Conservation (phyloP, 1,140 invertebrate species). For the Drosophila jambulina region DNA sequence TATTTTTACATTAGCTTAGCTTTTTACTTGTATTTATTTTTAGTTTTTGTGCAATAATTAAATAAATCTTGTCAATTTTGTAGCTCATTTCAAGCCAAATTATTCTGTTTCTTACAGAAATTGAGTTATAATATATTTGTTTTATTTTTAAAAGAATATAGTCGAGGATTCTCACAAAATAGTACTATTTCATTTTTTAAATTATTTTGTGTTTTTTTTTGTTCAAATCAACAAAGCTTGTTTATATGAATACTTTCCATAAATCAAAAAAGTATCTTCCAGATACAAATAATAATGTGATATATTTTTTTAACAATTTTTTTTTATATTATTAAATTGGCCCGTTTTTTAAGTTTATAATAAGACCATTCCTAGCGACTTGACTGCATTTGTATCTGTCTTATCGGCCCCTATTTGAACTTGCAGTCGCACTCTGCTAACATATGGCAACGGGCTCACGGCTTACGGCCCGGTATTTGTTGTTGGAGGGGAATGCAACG, state of each 20-base stretch:
- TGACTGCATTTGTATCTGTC: slow-evolving; percentile 3
- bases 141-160: background rate
- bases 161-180: background rate
- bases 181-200: too few relatives aligned
- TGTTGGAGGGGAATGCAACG: slow-evolving; percentile 3
- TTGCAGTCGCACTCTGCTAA: slow-evolving; percentile 13
- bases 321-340: background rate
- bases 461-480: slow-evolving; percentile 18
- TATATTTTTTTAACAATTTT: background rate
- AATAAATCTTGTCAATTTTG: background rate
- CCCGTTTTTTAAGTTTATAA: background rate
- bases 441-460: slow-evolving; percentile 36
- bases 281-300: background rate
- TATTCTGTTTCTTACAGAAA: background rate
- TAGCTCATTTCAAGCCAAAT: background rate
- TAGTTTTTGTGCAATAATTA: background rate
- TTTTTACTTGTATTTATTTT: background rate
- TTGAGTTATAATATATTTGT: background rate
- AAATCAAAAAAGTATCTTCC: background rate
- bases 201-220: background rate
- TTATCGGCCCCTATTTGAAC: slow-evolving; percentile 42
- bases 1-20: background rate
- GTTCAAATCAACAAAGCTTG: background rate
- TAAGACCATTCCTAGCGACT: background rate
- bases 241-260: background rate